A percentile compares a stretch with the other conserved stretches of the same genome.
Evolutionary conservation across 2,113 vertebrate species (phyloP).

Genomic region (Delphinapterus leucas): DNA sequence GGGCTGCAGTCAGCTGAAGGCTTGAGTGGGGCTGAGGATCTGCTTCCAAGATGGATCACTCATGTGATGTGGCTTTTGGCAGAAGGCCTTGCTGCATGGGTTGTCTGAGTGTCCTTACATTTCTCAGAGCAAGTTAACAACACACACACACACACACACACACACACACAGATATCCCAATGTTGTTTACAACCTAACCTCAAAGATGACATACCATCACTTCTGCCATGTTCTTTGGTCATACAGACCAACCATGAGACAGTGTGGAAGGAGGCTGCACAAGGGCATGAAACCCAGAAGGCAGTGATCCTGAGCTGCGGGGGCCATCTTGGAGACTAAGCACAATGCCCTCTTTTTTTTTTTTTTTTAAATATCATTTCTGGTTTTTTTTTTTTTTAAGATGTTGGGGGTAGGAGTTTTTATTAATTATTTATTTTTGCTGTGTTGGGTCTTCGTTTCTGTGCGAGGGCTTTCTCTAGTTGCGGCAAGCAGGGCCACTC

Average conservation of each 20-base stretch:
- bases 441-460: no score
- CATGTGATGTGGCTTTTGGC: neutral
- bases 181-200: neutral
- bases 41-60: neutral
- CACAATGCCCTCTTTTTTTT: neutral
- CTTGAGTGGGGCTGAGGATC: neutral
- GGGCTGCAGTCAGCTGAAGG: neutral
- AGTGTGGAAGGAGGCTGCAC: neutral
- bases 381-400: no score
- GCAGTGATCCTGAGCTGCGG: fast-evolving
- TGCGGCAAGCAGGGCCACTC: no score
- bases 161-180: neutral
- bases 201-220: neutral
- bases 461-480: no score
- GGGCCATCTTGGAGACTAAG: neutral
- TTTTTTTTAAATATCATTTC: no score
- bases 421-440: no score
- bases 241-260: neutral
- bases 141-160: neutral
- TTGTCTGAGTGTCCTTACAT: neutral
- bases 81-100: neutral
- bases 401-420: no score
- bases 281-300: neutral
- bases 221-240: neutral
- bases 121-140: neutral